A percentile compares a stretch with the other conserved stretches of the same genome.
Conservation (phyloP, 2,888 invertebrate genomes). For the Tethea ocularis region DNA sequence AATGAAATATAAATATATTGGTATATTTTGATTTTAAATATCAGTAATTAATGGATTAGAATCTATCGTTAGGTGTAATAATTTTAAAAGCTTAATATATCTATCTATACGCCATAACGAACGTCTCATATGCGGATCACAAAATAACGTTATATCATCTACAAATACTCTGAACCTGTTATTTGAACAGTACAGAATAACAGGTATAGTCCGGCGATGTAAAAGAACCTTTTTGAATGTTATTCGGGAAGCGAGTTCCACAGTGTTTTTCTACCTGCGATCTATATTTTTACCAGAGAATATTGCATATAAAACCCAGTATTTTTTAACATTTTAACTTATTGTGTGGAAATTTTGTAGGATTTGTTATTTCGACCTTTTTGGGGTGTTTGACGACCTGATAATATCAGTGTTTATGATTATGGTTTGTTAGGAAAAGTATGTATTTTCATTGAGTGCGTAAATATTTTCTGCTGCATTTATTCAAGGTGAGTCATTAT, state of each 20-base stretch:
- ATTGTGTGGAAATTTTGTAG: slow-evolving; percentile 1
- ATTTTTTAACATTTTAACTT: slow-evolving; percentile 11
- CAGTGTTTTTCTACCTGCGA: slow-evolving; percentile 43
- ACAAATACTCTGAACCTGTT: background rate
- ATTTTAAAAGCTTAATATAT: too few relatives aligned
- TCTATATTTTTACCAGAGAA: slow-evolving; percentile 14
- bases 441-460: background rate
- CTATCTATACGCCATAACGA: too few relatives aligned
- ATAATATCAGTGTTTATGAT: background rate
- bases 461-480: background rate
- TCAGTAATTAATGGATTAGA: too few relatives aligned
- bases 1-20: too few relatives aligned
- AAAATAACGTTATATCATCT: background rate
- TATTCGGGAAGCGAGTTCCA: slow-evolving; percentile 34
- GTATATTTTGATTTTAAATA: too few relatives aligned
- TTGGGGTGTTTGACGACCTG: background rate
- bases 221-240: slow-evolving; percentile 45
- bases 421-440: background rate
- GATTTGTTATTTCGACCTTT: slow-evolving; percentile 1
- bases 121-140: too few relatives aligned
- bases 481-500: background rate
- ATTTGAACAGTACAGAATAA: background rate
- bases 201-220: slow-evolving; percentile 12
- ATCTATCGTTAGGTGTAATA: too few relatives aligned
- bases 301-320: slow-evolving; percentile 2